Conservation (phyloP, 2,797 vertebrate species). For the Enteromius treurensis region DNA sequence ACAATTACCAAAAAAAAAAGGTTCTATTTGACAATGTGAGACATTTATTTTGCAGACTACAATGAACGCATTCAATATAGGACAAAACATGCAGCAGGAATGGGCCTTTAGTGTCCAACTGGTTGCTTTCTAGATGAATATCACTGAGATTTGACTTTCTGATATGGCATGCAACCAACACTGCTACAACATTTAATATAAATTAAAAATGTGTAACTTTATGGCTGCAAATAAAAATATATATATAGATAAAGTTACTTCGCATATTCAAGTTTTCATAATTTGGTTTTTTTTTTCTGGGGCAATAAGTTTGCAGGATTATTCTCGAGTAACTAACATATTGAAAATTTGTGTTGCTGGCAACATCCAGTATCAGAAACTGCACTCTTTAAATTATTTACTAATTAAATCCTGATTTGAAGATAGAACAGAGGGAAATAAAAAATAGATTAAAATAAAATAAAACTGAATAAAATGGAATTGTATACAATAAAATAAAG, state of each 20-base stretch:
- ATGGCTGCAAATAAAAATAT: not conserved
- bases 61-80: constrained; percentile 30
- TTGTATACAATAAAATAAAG: too few relatives aligned
- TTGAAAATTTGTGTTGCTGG: not conserved
- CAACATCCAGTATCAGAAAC: not conserved
- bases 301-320: not conserved
- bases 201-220: not conserved
- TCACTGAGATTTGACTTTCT: constrained; percentile 10
- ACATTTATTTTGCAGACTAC: constrained; percentile 24
- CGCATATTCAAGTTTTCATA: not conserved
- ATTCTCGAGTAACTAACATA: not conserved
- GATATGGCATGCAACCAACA: constrained; percentile 7
- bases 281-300: not conserved
- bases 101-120: constrained; percentile 5
- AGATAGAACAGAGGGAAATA: not conserved
- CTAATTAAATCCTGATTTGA: not conserved
- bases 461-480: too few relatives aligned
- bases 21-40: constrained; percentile 21
- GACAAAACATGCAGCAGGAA: constrained; percentile 34
- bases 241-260: not conserved
- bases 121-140: constrained; percentile 15
- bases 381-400: not conserved
- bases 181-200: constrained; percentile 13
- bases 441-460: not conserved
- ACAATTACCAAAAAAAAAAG: constrained; percentile 19